A percentile compares a stretch with the other conserved stretches of the same genome.
Conservation (phyloP, 2,797 vertebrate species). For the Pogoniulus pusillus region DNA sequence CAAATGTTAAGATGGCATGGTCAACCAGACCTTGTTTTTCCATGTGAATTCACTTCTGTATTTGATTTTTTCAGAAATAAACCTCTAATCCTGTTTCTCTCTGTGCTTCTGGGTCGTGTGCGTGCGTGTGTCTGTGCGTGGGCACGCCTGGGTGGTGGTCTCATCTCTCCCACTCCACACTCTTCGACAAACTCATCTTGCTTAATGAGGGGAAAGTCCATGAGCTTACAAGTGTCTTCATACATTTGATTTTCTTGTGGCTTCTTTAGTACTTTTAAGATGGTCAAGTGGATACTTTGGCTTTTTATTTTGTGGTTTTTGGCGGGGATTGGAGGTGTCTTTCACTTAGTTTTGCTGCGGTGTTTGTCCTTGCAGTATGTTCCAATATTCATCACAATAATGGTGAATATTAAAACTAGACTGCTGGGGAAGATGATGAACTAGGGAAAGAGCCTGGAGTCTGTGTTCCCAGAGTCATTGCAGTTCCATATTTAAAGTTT, state of each 20-base stretch:
- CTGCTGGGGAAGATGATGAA: slow-evolving; percentile 31
- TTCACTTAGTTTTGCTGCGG: slow-evolving; percentile 12
- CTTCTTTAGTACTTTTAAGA: slow-evolving; percentile 28
- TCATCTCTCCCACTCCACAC: slow-evolving; percentile 61
- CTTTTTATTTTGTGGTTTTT: neutral
- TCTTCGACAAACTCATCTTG: slow-evolving; percentile 48
- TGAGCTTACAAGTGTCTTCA: slow-evolving; percentile 1
- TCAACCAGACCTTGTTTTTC: slow-evolving; percentile 17
- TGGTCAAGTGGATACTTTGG: neutral
- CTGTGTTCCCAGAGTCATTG: slow-evolving; percentile 43
- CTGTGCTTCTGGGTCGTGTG: slow-evolving; percentile 71
- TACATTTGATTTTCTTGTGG: neutral
- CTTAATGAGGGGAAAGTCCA: slow-evolving; percentile 12
- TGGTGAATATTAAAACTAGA: slow-evolving; percentile 54
- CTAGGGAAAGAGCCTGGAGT: slow-evolving; percentile 54
- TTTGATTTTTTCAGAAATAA: slow-evolving; percentile 73
- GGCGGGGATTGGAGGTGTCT: neutral
- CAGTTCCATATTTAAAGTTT: slow-evolving; percentile 68
- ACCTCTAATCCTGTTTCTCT: slow-evolving; percentile 63
- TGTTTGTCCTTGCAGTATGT: slow-evolving; percentile 21
- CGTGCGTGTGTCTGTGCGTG: slow-evolving; percentile 39
- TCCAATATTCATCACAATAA: slow-evolving; percentile 34
- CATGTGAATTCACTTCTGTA: slow-evolving; percentile 73
- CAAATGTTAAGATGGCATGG: slow-evolving; percentile 42
- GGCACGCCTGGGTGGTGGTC: slow-evolving; percentile 65